Base-by-base conservation (phyloP, 2,113 vertebrate genomes). In the Otis tarda region DNA sequence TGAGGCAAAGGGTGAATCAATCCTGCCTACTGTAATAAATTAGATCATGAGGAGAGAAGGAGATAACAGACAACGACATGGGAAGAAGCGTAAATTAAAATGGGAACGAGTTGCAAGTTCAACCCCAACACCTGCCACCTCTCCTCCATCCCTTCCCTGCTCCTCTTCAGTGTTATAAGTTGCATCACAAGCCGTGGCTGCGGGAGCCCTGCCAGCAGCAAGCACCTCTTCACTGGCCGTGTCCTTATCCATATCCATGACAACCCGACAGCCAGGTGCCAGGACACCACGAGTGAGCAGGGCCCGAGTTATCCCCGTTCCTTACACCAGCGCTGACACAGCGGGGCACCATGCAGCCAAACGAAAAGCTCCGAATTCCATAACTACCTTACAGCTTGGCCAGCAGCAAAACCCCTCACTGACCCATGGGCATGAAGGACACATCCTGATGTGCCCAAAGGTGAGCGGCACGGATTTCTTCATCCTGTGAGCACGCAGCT, bases 171-270 rank as follows among this genome's bases (percentile, higher is more conserved):
- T 6, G 65, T 33, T 55, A 10, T 5, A 23, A 37, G 21, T 1
- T 27, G 37, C 78, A 50, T 23, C 85, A 33, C 11, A 43, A 68
- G 84, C 83, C 1, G 2, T 6, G 56, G 35, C 81, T 70, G 71
- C 0, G 1, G 41, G 78, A 83, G 87, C 90, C 61, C 92, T 70
- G 76, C 43, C 82, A 88, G 85, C 71, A 35, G 10, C 59, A 80
- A 74, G 64, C 64, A 74, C 83, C 76, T 81, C 83, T 83, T 53
- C 30, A 12, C 59, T 53, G 68, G 60, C 90, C 73, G 8, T 2
- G 39, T 81, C 94, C 85, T 80, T 33, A 16, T 16, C 85, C 82
- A 94, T 70, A 93, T 81, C 95, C 91, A 91, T 85, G 89, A 84
- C 81, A 92, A 80, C 88, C 43, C 1, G 1, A 18, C 79, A 68